phyloP scores from a whole-genome alignment of 2,888 invertebrate species.

The Amphimallon solstitiale region DNA sequence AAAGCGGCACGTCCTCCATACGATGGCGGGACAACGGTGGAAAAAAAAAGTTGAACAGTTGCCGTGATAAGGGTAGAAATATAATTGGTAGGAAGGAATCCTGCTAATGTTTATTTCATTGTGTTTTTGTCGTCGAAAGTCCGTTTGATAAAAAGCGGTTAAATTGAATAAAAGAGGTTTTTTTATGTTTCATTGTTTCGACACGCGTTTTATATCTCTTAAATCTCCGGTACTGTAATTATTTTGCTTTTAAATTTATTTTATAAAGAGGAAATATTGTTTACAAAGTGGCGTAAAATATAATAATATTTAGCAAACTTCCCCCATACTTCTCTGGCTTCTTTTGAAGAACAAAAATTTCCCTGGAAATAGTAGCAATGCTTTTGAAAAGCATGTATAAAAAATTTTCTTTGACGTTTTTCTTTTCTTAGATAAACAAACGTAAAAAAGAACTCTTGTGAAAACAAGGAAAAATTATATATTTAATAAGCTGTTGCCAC shows the following conservation, averaged over 20 bases:
- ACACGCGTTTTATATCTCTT: slow-evolving; percentile 5
- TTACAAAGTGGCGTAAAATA: no score
- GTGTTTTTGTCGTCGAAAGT: slow-evolving; percentile 26
- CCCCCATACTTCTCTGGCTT: no score
- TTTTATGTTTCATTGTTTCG: slow-evolving; percentile 14
- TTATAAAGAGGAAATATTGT: no score
- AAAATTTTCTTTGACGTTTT: no score
- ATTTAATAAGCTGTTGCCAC: no score
- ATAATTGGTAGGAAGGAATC: slow-evolving; percentile 30
- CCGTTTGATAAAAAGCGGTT: slow-evolving; percentile 17
- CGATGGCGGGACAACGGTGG: neutral
- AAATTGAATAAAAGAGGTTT: slow-evolving; percentile 15
- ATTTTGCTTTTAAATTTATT: neutral
- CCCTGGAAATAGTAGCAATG: no score
- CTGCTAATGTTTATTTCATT: slow-evolving; percentile 27
- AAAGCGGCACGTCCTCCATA: slow-evolving; percentile 14
- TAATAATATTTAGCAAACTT: no score
- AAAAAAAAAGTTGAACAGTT: slow-evolving; percentile 32
- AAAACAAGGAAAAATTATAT: no score
- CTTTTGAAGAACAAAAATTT: no score
- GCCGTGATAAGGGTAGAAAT: slow-evolving; percentile 30
- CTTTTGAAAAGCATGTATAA: no score
- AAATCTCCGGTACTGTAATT: neutral
- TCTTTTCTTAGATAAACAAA: no score
- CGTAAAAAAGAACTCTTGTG: no score